Conservation (phyloP, 2,113 vertebrate species). For the Gallinago media region DNA sequence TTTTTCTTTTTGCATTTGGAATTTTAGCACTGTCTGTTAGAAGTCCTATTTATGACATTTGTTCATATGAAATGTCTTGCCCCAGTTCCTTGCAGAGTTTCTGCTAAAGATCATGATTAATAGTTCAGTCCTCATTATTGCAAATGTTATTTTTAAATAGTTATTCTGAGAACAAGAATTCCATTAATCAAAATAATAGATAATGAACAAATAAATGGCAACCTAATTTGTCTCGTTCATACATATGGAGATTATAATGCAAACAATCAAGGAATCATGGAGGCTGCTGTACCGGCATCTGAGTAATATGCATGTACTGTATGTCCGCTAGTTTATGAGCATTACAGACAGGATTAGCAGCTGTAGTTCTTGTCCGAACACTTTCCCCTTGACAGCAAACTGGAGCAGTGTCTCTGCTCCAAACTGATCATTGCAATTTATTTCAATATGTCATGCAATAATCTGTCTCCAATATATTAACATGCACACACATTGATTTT, state of each 20-base stretch:
- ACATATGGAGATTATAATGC: slow-evolving; percentile 71
- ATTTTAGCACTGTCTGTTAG: neutral
- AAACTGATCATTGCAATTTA: neutral
- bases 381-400: neutral
- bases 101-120: slow-evolving; percentile 67
- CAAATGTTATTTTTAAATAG: slow-evolving; percentile 76
- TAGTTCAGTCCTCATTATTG: slow-evolving; percentile 74
- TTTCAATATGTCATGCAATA: neutral
- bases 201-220: slow-evolving; percentile 87
- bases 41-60: slow-evolving; percentile 50
- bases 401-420: neutral
- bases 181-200: slow-evolving; percentile 89
- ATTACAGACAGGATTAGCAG: neutral
- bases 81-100: slow-evolving; percentile 44
- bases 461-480: neutral
- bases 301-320: neutral
- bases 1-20: neutral
- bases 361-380: neutral
- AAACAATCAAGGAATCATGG: slow-evolving; percentile 71
- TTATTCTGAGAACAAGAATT: slow-evolving; percentile 76
- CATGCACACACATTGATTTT: neutral
- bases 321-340: neutral
- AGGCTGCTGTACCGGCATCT: slow-evolving; percentile 70
- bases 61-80: slow-evolving; percentile 27
- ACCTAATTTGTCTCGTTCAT: slow-evolving; percentile 84